These are phyloP conservation scores for Zaprionus lachaisei DNA, from an alignment of 1,140 invertebrate species.

Conservation along the genomic window DNA sequence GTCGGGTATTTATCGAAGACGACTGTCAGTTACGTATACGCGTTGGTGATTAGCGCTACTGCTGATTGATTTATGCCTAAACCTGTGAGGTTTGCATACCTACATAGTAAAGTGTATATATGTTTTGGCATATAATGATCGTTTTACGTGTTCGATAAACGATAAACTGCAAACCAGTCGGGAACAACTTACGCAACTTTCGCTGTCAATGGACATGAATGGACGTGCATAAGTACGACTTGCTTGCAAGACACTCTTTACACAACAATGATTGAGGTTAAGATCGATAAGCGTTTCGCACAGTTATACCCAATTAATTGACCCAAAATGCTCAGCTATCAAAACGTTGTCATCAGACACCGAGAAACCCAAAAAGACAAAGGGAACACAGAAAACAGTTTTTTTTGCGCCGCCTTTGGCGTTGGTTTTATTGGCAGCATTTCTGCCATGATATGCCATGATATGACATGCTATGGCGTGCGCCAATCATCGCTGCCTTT, in stretches of 20 bases:
- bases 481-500: slow-evolving; percentile 69
- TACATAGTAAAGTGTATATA: slow-evolving; percentile 18
- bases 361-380: slow-evolving; percentile 23
- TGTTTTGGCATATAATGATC: slow-evolving; percentile 29
- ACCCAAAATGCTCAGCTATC: slow-evolving; percentile 62
- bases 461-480: slow-evolving; percentile 37
- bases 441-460: slow-evolving; percentile 21
- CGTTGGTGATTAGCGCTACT: slow-evolving; percentile 60
- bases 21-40: not conserved
- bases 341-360: slow-evolving; percentile 66
- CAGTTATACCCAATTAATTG: slow-evolving; percentile 37
- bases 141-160: slow-evolving; percentile 22
- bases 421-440: slow-evolving; percentile 68
- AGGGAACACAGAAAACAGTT: slow-evolving; percentile 8
- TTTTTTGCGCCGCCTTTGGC: slow-evolving; percentile 47
- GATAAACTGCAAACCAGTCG: slow-evolving; percentile 53
- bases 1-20: slow-evolving; percentile 8
- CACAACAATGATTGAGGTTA: slow-evolving; percentile 11
- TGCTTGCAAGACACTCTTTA: not conserved
- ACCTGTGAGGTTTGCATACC: not conserved
- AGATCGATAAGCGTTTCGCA: slow-evolving; percentile 9
- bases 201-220: slow-evolving; percentile 40
- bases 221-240: slow-evolving; percentile 1
- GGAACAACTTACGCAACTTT: slow-evolving; percentile 59
- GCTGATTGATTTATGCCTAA: slow-evolving; percentile 61